A percentile compares a stretch with the other conserved stretches of the same genome.
Evolutionary conservation across 2,797 vertebrate genomes (phyloP).

Genomic region (Peromyscus aztecus): DNA sequence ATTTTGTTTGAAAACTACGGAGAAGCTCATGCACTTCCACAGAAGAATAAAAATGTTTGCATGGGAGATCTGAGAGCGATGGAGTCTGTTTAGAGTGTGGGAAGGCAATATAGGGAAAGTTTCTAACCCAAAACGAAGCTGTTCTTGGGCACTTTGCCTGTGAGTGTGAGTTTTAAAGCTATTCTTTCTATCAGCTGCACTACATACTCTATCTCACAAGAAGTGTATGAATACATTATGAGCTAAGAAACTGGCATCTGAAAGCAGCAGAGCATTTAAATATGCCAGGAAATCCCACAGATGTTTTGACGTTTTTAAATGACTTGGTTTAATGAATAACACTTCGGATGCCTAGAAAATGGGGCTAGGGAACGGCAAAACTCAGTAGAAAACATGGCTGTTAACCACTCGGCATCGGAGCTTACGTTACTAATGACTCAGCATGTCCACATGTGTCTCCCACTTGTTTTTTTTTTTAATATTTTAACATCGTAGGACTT

Average conservation of each 20-base stretch:
- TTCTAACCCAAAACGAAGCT: conserved; percentile 2
- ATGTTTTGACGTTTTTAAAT: conserved; percentile 27
- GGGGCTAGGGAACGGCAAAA: neutral
- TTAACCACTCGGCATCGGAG: neutral
- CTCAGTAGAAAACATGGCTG: conserved; percentile 34
- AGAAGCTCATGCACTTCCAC: neutral
- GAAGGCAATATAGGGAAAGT: neutral
- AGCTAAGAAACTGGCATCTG: conserved; percentile 56
- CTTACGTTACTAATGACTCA: neutral
- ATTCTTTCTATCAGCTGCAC: neutral
- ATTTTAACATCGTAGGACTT: neutral
- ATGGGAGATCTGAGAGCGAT: neutral
- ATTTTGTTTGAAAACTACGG: conserved; percentile 49
- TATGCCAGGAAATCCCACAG: conserved; percentile 44
- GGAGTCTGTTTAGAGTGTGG: neutral
- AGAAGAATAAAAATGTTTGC: neutral
- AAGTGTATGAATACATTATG: conserved; percentile 58
- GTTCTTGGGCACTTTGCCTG: neutral
- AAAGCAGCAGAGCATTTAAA: conserved; percentile 49
- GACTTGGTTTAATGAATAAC: conserved; percentile 59
- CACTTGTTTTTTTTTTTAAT: neutral
- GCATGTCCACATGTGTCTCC: neutral
- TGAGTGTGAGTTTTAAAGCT: neutral
- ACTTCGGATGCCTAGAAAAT: conserved; percentile 42
- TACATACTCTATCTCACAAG: conserved; percentile 50